A percentile compares a stretch with the other conserved stretches of the same genome.
Conservation (phyloP, 1,140 invertebrate species). For the Drosophila bocki region DNA sequence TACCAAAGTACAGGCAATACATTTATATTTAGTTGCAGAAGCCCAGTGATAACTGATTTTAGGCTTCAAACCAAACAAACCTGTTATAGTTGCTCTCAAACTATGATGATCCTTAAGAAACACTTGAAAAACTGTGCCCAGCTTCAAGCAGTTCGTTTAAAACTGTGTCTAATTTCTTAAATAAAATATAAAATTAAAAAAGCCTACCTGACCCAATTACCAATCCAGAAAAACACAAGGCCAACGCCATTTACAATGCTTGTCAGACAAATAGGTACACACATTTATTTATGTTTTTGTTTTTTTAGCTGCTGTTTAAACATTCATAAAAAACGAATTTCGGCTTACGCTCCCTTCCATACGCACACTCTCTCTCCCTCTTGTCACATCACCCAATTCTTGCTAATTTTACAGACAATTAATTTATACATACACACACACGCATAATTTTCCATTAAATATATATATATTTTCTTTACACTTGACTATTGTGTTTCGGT, state of each 20-base stretch:
- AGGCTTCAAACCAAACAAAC: not conserved
- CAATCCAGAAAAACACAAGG: conserved; percentile 9
- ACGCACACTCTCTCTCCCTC: conserved; percentile 11
- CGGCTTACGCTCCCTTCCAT: conserved; percentile 39
- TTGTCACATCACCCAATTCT: conserved; percentile 32
- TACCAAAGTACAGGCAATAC: too few relatives aligned
- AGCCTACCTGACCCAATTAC: too few relatives aligned
- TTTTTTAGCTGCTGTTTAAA: conserved; percentile 45
- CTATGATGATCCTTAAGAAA: too few relatives aligned
- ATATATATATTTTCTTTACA: conserved; percentile 28
- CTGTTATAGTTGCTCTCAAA: not conserved
- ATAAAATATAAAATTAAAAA: too few relatives aligned
- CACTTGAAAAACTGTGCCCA: not conserved
- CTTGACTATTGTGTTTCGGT: conserved; percentile 57
- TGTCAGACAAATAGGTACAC: conserved; percentile 77
- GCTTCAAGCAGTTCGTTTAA: not conserved
- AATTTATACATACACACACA: conserved; percentile 40
- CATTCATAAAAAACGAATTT: conserved; percentile 57
- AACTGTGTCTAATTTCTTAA: not conserved
- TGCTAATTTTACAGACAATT: conserved; percentile 55
- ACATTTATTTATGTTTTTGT: conserved; percentile 63
- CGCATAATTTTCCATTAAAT: conserved; percentile 25
- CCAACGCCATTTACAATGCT: conserved; percentile 34
- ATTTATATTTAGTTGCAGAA: too few relatives aligned
- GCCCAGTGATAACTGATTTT: not conserved